Evolutionary conservation across 2,797 vertebrate genomes (phyloP).

Genomic region (Etheostoma perlongum): DNA sequence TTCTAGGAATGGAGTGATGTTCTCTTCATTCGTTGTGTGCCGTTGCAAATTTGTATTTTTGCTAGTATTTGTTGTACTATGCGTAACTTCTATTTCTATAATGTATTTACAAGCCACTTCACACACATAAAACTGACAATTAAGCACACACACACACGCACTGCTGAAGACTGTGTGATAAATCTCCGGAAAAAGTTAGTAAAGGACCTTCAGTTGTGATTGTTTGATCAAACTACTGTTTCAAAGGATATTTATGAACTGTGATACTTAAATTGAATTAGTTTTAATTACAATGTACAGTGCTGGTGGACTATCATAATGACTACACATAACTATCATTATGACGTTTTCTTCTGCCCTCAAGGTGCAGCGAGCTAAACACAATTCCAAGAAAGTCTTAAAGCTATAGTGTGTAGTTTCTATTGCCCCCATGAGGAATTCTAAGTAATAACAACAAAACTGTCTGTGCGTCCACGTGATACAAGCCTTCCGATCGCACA

Average conservation of each 20-base stretch:
- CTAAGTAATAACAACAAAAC: too few relatives aligned
- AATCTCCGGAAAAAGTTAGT: too few relatives aligned
- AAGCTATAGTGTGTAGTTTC: too few relatives aligned
- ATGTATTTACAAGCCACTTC: not conserved
- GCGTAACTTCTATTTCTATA: not conserved
- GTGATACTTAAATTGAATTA: not conserved
- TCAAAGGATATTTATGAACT: not conserved
- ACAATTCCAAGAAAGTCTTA: too few relatives aligned
- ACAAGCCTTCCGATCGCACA: too few relatives aligned
- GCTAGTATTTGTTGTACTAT: not conserved
- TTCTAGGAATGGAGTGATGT: not conserved
- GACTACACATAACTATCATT: not conserved
- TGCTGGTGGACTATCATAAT: not conserved
- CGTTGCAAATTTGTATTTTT: not conserved
- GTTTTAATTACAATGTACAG: not conserved
- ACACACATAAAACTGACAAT: not conserved
- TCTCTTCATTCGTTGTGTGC: not conserved
- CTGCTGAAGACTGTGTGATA: not conserved
- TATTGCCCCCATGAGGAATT: too few relatives aligned
- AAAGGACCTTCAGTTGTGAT: too few relatives aligned
- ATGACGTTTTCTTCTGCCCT: not conserved
- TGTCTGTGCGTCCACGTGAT: too few relatives aligned
- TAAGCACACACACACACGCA: not conserved
- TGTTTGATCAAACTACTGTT: not conserved
- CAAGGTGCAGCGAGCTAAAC: not conserved